Percentiles rank a stretch among this genome's conserved stretches.
Conservation (phyloP, 2,888 invertebrate species). For the Lumbricus terrestris region DNA sequence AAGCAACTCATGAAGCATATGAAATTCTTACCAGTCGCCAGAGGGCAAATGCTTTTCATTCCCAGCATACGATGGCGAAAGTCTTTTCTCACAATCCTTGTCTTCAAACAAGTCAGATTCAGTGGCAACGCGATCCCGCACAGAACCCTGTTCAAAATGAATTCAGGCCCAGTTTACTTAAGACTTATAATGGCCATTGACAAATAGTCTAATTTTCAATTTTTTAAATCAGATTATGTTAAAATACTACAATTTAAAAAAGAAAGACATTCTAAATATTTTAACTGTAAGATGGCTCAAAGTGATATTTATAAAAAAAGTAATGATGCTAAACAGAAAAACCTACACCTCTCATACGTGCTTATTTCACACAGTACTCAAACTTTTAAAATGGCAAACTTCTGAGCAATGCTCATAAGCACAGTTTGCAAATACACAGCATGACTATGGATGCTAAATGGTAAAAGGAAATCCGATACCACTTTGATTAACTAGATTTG, state of each 20-base stretch:
- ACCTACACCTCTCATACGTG: background rate
- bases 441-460: too few relatives aligned
- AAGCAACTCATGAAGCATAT: background rate
- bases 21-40: constrained; percentile 5
- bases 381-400: background rate
- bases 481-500: too few relatives aligned
- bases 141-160: background rate
- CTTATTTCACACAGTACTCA: background rate
- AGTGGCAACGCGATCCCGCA: background rate
- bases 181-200: background rate
- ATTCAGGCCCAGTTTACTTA: background rate
- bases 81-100: background rate
- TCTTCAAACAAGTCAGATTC: background rate
- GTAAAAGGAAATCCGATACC: too few relatives aligned
- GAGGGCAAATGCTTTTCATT: background rate
- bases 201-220: background rate
- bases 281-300: background rate
- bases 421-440: too few relatives aligned
- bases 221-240: background rate
- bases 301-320: background rate
- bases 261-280: background rate
- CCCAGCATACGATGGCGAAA: background rate
- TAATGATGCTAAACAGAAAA: background rate
- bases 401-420: background rate
- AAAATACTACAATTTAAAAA: background rate